phyloP scores from a whole-genome alignment of 2,888 invertebrate species.

The Sinodicranocentrus sp. region DNA sequence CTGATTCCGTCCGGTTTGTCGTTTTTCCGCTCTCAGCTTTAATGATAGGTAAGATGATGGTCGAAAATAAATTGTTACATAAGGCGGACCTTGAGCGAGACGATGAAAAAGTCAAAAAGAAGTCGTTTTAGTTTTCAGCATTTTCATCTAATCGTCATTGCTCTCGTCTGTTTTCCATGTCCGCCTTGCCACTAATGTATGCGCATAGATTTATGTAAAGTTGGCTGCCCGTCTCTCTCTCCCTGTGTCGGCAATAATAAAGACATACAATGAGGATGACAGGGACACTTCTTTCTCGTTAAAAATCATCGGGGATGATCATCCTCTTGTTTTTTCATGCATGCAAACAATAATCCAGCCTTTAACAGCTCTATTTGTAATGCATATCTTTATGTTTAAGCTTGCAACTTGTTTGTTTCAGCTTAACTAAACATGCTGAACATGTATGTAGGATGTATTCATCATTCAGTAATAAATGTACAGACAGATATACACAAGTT shows the following conservation, averaged over 20 bases:
- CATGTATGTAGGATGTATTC: slow-evolving; percentile 25
- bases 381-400: slow-evolving; percentile 34
- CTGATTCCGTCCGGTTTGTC: too few relatives aligned
- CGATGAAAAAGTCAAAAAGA: slow-evolving; percentile 33
- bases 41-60: too few relatives aligned
- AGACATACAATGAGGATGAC: slow-evolving; percentile 63
- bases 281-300: slow-evolving; percentile 69
- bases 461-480: slow-evolving; percentile 53
- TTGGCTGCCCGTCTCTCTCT: slow-evolving; percentile 14
- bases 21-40: too few relatives aligned
- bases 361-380: slow-evolving; percentile 68
- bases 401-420: slow-evolving; percentile 55
- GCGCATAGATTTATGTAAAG: slow-evolving; percentile 5
- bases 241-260: slow-evolving; percentile 61
- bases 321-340: slow-evolving; percentile 44
- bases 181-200: slow-evolving; percentile 1
- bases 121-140: slow-evolving; percentile 45
- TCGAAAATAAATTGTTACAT: too few relatives aligned
- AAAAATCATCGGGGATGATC: slow-evolving; percentile 62
- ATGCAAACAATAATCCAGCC: slow-evolving; percentile 52
- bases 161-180: neutral
- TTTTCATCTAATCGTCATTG: slow-evolving; percentile 37
- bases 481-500: slow-evolving; percentile 18
- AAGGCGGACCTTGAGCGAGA: neutral
- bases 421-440: slow-evolving; percentile 41